Percentiles rank a stretch among this genome's conserved stretches.
Evolutionary conservation across 2,797 vertebrate species (phyloP).

Genomic region (Potorous gilbertii): DNA sequence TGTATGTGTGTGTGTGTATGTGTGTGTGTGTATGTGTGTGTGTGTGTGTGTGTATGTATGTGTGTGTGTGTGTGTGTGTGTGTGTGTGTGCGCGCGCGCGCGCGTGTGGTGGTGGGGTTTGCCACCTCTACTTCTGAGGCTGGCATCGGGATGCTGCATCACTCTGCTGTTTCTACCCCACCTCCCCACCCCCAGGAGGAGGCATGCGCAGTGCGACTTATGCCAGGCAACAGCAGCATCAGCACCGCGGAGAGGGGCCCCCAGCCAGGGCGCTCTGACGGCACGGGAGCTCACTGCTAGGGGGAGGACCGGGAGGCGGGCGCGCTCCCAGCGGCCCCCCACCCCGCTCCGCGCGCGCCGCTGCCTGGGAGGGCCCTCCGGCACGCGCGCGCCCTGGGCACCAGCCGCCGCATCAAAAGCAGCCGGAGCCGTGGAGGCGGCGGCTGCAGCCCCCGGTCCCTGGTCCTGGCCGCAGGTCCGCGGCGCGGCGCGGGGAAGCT

Average conservation of each 20-base stretch:
- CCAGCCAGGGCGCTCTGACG: conserved; percentile 1
- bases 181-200: not conserved
- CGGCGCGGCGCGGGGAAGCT: conserved; percentile 62
- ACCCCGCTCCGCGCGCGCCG: not conserved
- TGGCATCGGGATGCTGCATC: conserved; percentile 75
- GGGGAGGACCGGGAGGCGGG: not conserved
- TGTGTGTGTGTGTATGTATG: too few species aligned
- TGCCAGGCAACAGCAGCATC: conserved; percentile 71
- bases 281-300: conserved; percentile 48
- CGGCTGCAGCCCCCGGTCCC: not conserved
- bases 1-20: too few species aligned
- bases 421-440: conserved; percentile 40
- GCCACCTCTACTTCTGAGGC: conserved; percentile 44
- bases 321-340: not conserved
- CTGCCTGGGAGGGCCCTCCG: conserved; percentile 2
- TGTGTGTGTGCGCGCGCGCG: too few species aligned
- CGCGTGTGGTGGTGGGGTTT: conserved; percentile 1
- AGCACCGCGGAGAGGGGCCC: conserved; percentile 47
- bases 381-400: conserved; percentile 56
- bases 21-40: too few species aligned
- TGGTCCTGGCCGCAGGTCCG: conserved; percentile 59
- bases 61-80: not conserved
- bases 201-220: conserved; percentile 66
- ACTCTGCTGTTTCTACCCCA: conserved; percentile 27
- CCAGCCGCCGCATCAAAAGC: conserved; percentile 10